Evolutionary conservation across 2,888 invertebrate species (phyloP).

Genomic region (Argyra leucocephala): DNA sequence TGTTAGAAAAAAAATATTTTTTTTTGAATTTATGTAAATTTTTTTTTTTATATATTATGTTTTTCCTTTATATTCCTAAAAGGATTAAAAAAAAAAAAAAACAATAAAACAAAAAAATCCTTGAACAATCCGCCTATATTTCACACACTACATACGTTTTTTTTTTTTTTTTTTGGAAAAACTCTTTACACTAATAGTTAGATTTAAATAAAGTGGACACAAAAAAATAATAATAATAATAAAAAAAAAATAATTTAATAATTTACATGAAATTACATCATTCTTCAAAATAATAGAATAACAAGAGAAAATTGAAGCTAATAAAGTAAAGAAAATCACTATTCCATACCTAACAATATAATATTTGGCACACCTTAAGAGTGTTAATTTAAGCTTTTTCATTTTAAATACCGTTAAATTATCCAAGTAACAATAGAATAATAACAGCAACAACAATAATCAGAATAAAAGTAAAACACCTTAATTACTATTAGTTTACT

Average conservation of each 20-base stretch:
- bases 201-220: not conserved
- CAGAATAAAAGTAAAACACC: not conserved
- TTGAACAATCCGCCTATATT: not conserved
- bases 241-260: not conserved
- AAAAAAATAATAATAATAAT: not conserved
- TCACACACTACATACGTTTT: not conserved
- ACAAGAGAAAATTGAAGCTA: not conserved
- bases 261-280: constrained; percentile 6
- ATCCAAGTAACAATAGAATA: too few species aligned
- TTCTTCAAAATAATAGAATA: not conserved
- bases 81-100: too few species aligned
- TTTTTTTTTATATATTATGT: too few species aligned
- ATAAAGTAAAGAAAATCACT: not conserved
- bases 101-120: too few species aligned
- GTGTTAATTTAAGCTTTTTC: constrained; percentile 6
- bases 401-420: constrained; percentile 1
- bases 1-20: too few species aligned
- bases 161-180: not conserved
- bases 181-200: too few species aligned
- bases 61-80: too few species aligned
- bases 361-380: not conserved
- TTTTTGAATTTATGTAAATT: too few species aligned
- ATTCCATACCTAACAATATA: not conserved
- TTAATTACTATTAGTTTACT: not conserved
- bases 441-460: too few species aligned